Base-by-base conservation (phyloP, 53 echinoderm and acorn worm species). In the Henricia sp. region DNA sequence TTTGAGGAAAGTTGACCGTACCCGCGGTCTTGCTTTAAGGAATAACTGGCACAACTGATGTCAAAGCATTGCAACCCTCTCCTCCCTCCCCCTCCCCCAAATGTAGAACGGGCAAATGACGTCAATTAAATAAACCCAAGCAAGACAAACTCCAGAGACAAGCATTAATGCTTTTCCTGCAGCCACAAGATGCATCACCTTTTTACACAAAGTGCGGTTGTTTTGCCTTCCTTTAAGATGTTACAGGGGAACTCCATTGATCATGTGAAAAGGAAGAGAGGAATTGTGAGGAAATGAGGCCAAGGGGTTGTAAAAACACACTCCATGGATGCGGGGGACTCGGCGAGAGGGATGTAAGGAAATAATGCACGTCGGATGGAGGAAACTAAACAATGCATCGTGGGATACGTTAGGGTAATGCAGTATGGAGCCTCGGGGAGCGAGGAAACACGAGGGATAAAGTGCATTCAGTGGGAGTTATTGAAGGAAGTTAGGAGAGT, bases 291-390 rank as follows among this genome's bases (percentile, higher is more conserved):
- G 14, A 44, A 44, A 42, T 3, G 19, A 42, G 19, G 70, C 27
- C 25, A 17, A 44, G 8, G 44, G 70, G 70, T 67, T 67, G 39
- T 37, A 67, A 67, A 67, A 67, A 67, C 48, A 46, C 39, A 37
- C n/a, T 67, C 40, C 39, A 37, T 6, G 17, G 46, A 44, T 21
- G 46, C 26, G 16, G 62, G 4, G 4, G 62, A 16, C 6, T 8
- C 6, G 27, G 25, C 9, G 62, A 20, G 32, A 29, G 55, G 17
- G 29, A 60, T 28, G 29, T 1, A 46, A 27, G 44, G 11, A 3
- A 46, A 70, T 3, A 25, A 46, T 26, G 6, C 26, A 38, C 1
- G 16, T 36, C 1, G 17, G 66, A 17, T 28, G 62, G 32, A 26
- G 62, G 32, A 16, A 16, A 60, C 29, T 3, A 5, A 32, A 60